phyloP scores from a whole-genome alignment of 2,113 vertebrate species.

The Plecturocebus donacophilus region DNA sequence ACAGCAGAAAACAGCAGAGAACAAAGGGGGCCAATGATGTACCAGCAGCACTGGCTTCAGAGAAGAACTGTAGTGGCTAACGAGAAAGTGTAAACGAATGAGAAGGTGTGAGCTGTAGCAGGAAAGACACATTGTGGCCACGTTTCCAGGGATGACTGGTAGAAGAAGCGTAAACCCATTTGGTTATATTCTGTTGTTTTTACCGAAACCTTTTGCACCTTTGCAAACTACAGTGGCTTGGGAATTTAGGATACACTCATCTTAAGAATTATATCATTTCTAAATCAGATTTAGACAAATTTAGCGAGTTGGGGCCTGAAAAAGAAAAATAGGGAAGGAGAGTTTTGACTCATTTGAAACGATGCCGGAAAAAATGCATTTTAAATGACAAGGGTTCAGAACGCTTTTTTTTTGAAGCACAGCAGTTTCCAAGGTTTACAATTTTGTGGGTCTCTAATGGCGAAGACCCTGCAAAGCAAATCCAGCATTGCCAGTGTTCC shows the following conservation, averaged over 20 bases:
- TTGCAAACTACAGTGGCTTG: not conserved
- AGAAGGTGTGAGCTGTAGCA: not conserved
- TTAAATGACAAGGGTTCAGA: conserved; percentile 57
- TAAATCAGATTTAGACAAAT: conserved; percentile 59
- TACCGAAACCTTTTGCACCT: not conserved
- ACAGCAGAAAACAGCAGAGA: not conserved
- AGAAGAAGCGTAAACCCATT: not conserved
- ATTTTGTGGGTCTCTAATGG: conserved; percentile 73
- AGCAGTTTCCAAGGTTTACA: conserved; percentile 73
- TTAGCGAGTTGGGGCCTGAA: not conserved
- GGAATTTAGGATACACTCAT: not conserved
- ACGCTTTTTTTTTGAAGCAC: conserved; percentile 42
- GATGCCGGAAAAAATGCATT: conserved; percentile 63
- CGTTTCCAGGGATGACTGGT: not conserved
- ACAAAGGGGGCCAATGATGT: rapidly evolving
- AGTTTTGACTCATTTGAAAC: conserved; percentile 56
- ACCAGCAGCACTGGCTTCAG: rapidly evolving
- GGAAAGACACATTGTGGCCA: not conserved
- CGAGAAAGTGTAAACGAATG: not conserved
- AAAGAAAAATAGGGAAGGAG: not conserved
- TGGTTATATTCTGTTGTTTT: not conserved
- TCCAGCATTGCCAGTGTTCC: not conserved
- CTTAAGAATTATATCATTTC: not conserved
- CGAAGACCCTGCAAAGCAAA: conserved; percentile 61
- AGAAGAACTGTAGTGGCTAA: not conserved